Conservation (phyloP, 2,888 invertebrate genomes). For the Ochropleura plecta region DNA sequence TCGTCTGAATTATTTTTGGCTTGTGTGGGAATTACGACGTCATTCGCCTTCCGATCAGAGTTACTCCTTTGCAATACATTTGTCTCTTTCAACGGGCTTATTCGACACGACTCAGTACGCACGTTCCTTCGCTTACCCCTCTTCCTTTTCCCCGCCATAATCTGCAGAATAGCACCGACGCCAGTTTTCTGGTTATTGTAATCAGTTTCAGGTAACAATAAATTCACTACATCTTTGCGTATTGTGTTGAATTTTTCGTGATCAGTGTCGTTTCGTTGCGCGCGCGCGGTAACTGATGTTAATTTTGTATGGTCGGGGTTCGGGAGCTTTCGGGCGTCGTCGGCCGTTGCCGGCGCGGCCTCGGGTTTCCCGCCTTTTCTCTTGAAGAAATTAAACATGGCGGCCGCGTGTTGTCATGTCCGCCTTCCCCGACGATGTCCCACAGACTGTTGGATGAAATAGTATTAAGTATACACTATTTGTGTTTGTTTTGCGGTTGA, state of each 20-base stretch:
- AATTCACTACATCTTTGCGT: conserved; percentile 88
- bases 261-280: conserved; percentile 70
- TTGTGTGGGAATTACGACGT: conserved; percentile 72
- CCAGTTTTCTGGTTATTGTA: conserved; percentile 83
- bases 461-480: conserved; percentile 31
- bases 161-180: conserved; percentile 84
- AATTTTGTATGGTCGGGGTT: conserved; percentile 69
- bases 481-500: conserved; percentile 26
- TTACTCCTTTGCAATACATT: conserved; percentile 76
- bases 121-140: conserved; percentile 77
- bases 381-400: conserved; percentile 89
- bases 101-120: conserved; percentile 79
- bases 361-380: conserved; percentile 86
- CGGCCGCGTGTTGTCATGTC: conserved; percentile 77
- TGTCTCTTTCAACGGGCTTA: conserved; percentile 79
- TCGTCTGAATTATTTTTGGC: conserved; percentile 82
- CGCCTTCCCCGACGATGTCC: conserved; percentile 71
- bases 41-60: conserved; percentile 73
- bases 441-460: conserved; percentile 72
- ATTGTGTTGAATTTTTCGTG: conserved; percentile 76
- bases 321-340: conserved; percentile 75
- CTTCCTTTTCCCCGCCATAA: conserved; percentile 86
- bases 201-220: conserved; percentile 84
- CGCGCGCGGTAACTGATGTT: conserved; percentile 79
- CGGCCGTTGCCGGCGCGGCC: conserved; percentile 72